Base-by-base conservation (phyloP, 1,140 invertebrate species). In the Trachymyrmex septentrionalis region DNA sequence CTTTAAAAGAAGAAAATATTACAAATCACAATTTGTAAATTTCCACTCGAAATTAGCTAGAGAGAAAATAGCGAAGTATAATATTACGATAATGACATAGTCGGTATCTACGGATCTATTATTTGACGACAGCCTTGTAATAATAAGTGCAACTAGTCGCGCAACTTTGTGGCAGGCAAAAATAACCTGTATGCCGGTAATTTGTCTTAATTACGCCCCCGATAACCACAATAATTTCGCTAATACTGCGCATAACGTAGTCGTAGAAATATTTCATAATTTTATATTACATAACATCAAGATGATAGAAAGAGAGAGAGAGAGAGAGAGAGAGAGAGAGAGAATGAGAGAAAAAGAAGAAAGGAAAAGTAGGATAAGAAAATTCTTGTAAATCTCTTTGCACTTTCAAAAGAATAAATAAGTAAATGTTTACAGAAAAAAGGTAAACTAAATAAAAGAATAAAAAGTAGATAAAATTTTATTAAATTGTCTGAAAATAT, bases 131-230 rank as follows among this genome's bases (percentile, higher is more conserved):
- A 67, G n/a, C 44, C 27, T 38, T n/a, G 7, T n/a, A n/a, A 27
- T 85, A 88, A 86, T 48, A n/a, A 64, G 21, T 21, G 34, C 6
- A 50, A 55, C 24, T 69, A 88, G 71, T 72, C 75, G n/a, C 55
- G 73, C 48, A 81, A 71, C 30, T 81, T 72, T 81, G 21, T 30
- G 44, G 38, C 59, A 72, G 71, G 21, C 34, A 78, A 88, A 88
- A 86, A 89, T 80, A 86, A 66, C 27, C 14, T 30, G 9, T 30
- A 19, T 38, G 24, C 14, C 50, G 3, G n/a, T 67, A 59, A 85
- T 86, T 86, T 63, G 21, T 81, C 64, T 73, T 86, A 89, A 88
- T 89, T 88, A 88, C 44, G 38, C 34, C 19, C 66, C 55, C 16
- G 55, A 57, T 73, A 75, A 86, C 53, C n/a, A 55, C 19, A 48